These are phyloP conservation scores for Tetramorium parvispinum DNA, from an alignment of 1,140 invertebrate species.

Conservation along the genomic window DNA sequence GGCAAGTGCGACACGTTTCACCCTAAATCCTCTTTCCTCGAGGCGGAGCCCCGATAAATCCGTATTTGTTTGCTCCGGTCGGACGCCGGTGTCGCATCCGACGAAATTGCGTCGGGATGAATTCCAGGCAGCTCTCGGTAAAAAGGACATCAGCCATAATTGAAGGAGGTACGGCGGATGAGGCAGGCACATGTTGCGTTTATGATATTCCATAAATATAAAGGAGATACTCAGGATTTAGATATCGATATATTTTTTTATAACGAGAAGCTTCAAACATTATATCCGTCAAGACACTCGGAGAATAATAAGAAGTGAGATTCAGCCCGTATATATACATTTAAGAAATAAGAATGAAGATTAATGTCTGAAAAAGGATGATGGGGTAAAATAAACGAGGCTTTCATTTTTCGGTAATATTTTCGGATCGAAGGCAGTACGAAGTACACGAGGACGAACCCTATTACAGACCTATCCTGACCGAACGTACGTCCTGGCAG, in stretches of 20 bases:
- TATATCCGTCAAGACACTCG: not conserved
- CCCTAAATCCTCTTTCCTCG: slow-evolving; percentile 54
- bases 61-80: slow-evolving; percentile 57
- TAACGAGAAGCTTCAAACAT: not conserved
- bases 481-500: slow-evolving; percentile 22
- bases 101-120: slow-evolving; percentile 54
- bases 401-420: not conserved
- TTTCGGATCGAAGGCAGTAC: not conserved
- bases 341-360: not conserved
- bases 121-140: slow-evolving; percentile 39
- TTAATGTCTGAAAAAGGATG: not conserved
- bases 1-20: slow-evolving; percentile 58
- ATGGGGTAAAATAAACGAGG: not conserved
- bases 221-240: not conserved
- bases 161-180: slow-evolving; percentile 2
- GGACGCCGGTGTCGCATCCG: slow-evolving; percentile 14
- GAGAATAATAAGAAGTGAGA: not conserved
- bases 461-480: slow-evolving; percentile 36
- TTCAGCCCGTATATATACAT: not conserved
- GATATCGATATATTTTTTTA: not conserved
- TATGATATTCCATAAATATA: not conserved
- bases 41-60: slow-evolving; percentile 55
- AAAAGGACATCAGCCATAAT: slow-evolving; percentile 52
- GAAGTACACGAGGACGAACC: slow-evolving; percentile 4
- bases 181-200: not conserved